Evolutionary conservation across 1,140 invertebrate species (phyloP), one percentile per base, ranked within the genome.

Genomic region (roundworm (Caenorhabditis elegans)): DNA sequence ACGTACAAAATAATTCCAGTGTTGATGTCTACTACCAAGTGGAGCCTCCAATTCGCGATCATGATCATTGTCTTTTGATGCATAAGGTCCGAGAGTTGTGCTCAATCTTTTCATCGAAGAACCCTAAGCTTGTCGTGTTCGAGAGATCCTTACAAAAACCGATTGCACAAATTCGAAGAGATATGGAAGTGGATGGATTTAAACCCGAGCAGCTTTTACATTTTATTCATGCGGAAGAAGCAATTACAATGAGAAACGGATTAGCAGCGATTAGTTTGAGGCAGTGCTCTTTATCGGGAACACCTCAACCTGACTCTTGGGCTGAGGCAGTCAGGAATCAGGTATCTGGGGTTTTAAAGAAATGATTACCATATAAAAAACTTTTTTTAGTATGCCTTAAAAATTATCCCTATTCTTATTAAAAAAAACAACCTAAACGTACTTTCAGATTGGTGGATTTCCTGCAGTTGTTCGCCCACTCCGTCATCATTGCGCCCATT

Each of bases 281-380:
- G 28, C 80, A 81, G n/a, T 81, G 80, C 28, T 81, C 80, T 17
- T 47, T 81, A n/a, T 81, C 80, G 6, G 80, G 80, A 36, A 81
- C 43, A 28, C 80, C 80, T 34, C 80, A 81, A 31, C 80, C 80
- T 4, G 80, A 81, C 6, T 15, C 31, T 17, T 81, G 80, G 80
- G 47, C 46, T 8, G 80, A 81, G 51, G 75, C 80, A n/a, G 80
- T 81, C 10, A 75, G 28, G 22, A 43, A 48, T 36, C 80, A 81
- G 79, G 79, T 80, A 46, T 1, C 8, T 15, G 17, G 19, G 6
- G 15, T 24, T 46, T 1, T 8, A 31, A 26, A n/a, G n/a, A n/a
- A n/a, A n/a, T n/a, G n/a, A n/a, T n/a, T n/a, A n/a, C n/a, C 22
- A 15, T 55, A 11, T 24, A 15, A 19, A 1, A 19, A 48, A 1